A percentile compares a stretch with the other conserved stretches of the same genome.
Evolutionary conservation across 2,888 invertebrate genomes (phyloP).

Genomic region (Urechis unicinctus): DNA sequence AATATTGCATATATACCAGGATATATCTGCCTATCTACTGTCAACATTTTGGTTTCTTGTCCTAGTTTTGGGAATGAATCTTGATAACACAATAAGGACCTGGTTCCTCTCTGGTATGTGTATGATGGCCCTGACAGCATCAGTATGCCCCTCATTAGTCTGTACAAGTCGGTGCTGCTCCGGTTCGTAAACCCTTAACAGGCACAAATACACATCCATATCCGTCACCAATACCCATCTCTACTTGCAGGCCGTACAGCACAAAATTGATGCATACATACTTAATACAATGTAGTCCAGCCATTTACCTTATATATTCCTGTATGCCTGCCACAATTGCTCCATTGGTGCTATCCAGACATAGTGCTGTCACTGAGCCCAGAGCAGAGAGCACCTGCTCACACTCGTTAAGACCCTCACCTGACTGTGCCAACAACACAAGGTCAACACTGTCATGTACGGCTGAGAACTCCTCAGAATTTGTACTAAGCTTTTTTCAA

Average conservation of each 20-base stretch:
- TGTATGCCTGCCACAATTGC: constrained; percentile 45
- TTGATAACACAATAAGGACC: too few species aligned
- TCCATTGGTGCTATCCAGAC: constrained; percentile 41
- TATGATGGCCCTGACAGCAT: constrained; percentile 42
- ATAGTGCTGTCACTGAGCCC: constrained; percentile 37
- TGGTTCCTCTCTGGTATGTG: constrained; percentile 47
- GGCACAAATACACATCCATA: not conserved
- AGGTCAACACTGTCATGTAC: not conserved
- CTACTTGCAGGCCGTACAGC: not conserved
- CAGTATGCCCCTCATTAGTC: constrained; percentile 46
- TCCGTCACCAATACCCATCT: not conserved
- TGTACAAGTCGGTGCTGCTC: constrained; percentile 43
- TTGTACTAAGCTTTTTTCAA: too few species aligned
- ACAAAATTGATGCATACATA: not conserved
- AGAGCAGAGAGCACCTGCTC: constrained; percentile 39
- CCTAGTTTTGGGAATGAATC: too few species aligned
- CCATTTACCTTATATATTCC: constrained; percentile 32
- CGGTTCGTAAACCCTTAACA: constrained; percentile 47
- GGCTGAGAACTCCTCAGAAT: not conserved
- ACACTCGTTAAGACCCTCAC: constrained; percentile 43
- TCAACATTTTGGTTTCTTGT: too few species aligned
- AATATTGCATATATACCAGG: too few species aligned
- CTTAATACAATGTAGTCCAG: not conserved
- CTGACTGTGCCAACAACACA: constrained; percentile 30
- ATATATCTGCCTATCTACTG: too few species aligned